Conservation (phyloP, 2,888 invertebrate genomes). For the Ophioninae sp. region DNA sequence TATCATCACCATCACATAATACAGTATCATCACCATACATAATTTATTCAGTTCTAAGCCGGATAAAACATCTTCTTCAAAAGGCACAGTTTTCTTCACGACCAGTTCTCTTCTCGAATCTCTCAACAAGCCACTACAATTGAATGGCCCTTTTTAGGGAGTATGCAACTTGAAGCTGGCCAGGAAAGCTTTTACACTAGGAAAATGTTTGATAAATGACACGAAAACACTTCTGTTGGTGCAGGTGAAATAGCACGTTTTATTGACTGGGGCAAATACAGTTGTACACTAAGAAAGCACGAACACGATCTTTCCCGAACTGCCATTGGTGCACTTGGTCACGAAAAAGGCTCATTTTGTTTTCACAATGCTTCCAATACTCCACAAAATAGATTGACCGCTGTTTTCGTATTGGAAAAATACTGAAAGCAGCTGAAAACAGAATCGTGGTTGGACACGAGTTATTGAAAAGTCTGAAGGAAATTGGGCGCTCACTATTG, state of each 20-base stretch:
- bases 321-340: constrained; percentile 17
- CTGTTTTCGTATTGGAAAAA: not conserved
- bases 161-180: not conserved
- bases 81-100: not conserved
- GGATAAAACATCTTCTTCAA: not conserved
- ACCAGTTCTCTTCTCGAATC: not conserved
- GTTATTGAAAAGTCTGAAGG: constrained; percentile 37
- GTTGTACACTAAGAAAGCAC: constrained; percentile 8
- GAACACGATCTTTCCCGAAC: constrained; percentile 16
- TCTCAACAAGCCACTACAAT: not conserved
- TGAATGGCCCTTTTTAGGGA: not conserved
- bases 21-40: not conserved
- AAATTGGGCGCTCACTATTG: not conserved
- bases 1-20: not conserved
- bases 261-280: constrained; percentile 20
- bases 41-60: not conserved
- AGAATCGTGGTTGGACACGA: not conserved
- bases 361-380: constrained; percentile 14
- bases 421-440: not conserved
- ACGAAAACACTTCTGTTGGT: not conserved
- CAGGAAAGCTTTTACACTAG: not conserved
- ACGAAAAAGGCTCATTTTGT: constrained; percentile 26
- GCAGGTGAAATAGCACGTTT: constrained; percentile 11
- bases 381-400: not conserved
- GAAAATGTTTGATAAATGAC: not conserved